Base-by-base conservation (phyloP, 2,888 invertebrate genomes). In the Polyploca ridens region DNA sequence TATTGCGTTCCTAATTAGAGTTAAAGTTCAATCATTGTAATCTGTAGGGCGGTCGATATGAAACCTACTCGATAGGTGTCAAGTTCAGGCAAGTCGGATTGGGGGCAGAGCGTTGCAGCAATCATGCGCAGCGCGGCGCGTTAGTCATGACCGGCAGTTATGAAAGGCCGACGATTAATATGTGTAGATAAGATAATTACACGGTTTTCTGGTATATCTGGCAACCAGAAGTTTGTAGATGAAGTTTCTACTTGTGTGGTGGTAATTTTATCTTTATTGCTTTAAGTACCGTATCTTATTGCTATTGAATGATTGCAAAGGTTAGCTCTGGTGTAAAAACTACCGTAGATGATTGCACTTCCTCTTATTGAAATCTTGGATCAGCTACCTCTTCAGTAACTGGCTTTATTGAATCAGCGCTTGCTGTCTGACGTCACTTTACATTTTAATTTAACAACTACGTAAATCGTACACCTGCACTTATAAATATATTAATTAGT, bases 51-150 rank as follows among this genome's bases (percentile, higher is more conserved):
- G 73, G 63, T 71, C 63, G 72, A 67, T 80, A 81, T 75, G 74
- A 71, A 73, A 69, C 68, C 66, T 73, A 77, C 73, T 70, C 73
- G 69, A 89, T 86, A 81, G 82, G 75, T 89, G 89, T 90, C 89
- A 90, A 90, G 89, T 89, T 89, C 89, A 85, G 67, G 69, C 49
- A 67, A 74, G 80, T 38, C 16, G 35, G 41, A 88, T 84, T 87
- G 88, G 74, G 87, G 87, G 72, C 88, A 82, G 71, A 69, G 67
- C 73, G 71, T 66, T 84, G 81, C 74, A 75, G 85, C 81, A 86
- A 86, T 79, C 79, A 82, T 77, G 79, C 77, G 79, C 74, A 74
- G 79, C 77, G 79, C 74, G 74, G 79, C 77, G 79, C 74, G 74
- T 85, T 83, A 85, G 82, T 86, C 87, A 87, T 78, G 79, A 75